Percentiles rank a stretch among this genome's conserved stretches.
Evolutionary conservation across 1,140 invertebrate genomes (phyloP).

Genomic region (Drosophila athabasca): DNA sequence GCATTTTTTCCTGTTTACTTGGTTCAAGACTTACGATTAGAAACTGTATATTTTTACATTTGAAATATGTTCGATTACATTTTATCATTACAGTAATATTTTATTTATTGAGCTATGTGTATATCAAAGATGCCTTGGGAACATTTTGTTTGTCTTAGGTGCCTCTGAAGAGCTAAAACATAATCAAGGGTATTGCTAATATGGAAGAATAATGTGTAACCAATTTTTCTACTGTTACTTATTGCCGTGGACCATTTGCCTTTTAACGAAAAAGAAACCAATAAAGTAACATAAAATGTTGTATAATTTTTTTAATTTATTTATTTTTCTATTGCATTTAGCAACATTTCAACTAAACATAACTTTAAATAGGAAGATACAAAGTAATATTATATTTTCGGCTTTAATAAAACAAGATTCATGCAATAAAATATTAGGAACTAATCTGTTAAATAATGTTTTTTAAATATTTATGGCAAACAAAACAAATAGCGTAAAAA

Average conservation of each 20-base stretch:
- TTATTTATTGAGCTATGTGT: conserved; percentile 42
- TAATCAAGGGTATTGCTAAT: conserved; percentile 12
- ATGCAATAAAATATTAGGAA: conserved; percentile 41
- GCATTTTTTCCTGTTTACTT: conserved; percentile 80
- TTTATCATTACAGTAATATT: conserved; percentile 12
- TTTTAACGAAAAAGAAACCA: conserved; percentile 1
- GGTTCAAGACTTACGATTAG: conserved; percentile 61
- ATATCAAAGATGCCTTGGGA: conserved; percentile 3
- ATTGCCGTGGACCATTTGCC: not conserved
- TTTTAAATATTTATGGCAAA: conserved; percentile 59
- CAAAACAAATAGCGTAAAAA: conserved; percentile 66
- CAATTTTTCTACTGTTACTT: not conserved
- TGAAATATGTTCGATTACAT: conserved; percentile 2
- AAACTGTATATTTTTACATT: conserved; percentile 9
- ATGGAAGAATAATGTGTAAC: conserved; percentile 11
- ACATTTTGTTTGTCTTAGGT: conserved; percentile 3
- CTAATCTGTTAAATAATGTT: conserved; percentile 65
- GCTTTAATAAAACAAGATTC: conserved; percentile 56
- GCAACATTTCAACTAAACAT: conserved; percentile 51
- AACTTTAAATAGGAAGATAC: conserved; percentile 49
- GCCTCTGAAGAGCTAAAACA: conserved; percentile 1
- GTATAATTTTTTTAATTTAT: conserved; percentile 23
- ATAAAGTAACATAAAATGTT: conserved; percentile 22
- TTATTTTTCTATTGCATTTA: conserved; percentile 37
- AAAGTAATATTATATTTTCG: conserved; percentile 12